These are phyloP conservation scores for Erpornis zantholeuca DNA, from an alignment of 2,113 vertebrate species.

Conservation along the genomic window DNA sequence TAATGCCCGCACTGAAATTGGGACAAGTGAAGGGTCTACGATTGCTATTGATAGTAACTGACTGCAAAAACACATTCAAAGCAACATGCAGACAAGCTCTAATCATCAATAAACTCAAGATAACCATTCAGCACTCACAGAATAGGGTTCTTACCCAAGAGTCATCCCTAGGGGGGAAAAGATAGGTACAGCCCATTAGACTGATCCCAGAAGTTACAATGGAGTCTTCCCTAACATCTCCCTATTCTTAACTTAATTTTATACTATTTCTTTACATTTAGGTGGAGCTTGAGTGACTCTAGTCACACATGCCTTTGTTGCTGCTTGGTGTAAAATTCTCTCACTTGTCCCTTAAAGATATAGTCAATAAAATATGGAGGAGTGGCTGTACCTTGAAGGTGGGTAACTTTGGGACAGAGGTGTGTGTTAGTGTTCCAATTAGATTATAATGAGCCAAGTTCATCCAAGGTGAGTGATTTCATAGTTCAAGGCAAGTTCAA, in stretches of 20 bases:
- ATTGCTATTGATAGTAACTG: not conserved
- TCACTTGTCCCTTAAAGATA: not conserved
- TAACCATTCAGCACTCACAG: not conserved
- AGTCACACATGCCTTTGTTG: not conserved
- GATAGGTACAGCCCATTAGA: not conserved
- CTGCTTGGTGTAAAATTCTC: not conserved
- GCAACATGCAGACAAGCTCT: not conserved
- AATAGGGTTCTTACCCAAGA: not conserved
- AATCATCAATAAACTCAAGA: not conserved
- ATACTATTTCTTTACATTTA: not conserved
- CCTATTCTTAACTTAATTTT: not conserved
- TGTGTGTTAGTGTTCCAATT: not conserved
- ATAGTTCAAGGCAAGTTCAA: not conserved
- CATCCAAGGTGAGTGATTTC: not conserved
- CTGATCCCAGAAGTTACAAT: not conserved
- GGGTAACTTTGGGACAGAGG: not conserved
- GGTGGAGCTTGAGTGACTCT: not conserved
- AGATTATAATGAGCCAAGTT: not conserved
- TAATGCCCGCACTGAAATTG: not conserved
- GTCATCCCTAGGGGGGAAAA: not conserved
- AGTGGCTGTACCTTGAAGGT: not conserved
- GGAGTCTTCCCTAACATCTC: not conserved
- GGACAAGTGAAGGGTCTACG: not conserved
- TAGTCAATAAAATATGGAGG: not conserved
- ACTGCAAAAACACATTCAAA: not conserved